A percentile compares a stretch with the other conserved stretches of the same genome.
Conservation (phyloP, 2,113 vertebrate genomes). For the pig (Sus scrofa) region DNA sequence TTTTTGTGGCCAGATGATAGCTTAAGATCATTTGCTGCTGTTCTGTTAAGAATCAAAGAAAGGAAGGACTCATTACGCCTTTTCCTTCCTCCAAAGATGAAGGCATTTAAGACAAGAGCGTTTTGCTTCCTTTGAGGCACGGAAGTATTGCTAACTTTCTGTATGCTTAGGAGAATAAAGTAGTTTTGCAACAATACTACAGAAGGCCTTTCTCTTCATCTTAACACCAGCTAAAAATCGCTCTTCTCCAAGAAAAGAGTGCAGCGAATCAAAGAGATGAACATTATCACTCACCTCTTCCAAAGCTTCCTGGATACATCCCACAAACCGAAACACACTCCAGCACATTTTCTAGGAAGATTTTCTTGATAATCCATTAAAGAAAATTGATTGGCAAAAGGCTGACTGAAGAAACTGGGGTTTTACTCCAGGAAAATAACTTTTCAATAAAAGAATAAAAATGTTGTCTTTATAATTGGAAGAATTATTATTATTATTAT, state of each 20-base stretch:
- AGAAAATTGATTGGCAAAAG: neutral
- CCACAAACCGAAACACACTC: neutral
- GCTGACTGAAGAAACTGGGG: neutral
- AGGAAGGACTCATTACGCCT: constrained; percentile 13
- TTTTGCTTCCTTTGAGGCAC: constrained; percentile 31
- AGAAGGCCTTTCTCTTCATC: neutral
- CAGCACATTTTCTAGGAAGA: neutral
- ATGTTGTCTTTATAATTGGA: neutral
- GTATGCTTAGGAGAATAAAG: neutral
- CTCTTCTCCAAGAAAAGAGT: neutral
- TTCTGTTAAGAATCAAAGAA: constrained; percentile 44
- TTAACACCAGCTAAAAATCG: neutral
- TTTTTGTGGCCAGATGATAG: constrained; percentile 40
- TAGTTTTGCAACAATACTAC: neutral
- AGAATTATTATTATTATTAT: neutral
- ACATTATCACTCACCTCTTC: neutral
- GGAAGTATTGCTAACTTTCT: constrained; percentile 7
- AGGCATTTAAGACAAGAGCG: neutral
- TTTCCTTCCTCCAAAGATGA: constrained; percentile 22
- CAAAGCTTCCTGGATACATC: neutral
- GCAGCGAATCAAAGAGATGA: neutral
- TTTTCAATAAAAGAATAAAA: neutral
- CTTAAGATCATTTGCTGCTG: constrained; percentile 56
- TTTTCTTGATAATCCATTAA: neutral
- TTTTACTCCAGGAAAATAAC: constrained; percentile 22